A percentile compares a stretch with the other conserved stretches of the same genome.
Evolutionary conservation across 1,140 invertebrate genomes (phyloP).

Genomic region (Heterodera schachtii): DNA sequence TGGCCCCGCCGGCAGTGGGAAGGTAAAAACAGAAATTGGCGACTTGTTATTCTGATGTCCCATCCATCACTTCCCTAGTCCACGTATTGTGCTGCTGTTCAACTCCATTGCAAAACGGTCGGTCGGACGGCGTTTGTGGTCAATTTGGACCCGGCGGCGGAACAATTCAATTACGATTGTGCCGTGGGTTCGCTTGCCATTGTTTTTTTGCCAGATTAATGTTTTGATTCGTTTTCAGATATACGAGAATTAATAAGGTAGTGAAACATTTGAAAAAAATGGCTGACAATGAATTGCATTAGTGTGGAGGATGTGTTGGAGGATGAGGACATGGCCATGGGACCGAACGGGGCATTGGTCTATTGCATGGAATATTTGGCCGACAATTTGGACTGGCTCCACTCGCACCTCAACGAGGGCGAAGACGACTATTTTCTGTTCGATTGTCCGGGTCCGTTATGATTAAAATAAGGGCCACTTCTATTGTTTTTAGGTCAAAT

Average conservation of each 20-base stretch:
- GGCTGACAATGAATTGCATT: neutral
- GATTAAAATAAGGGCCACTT: neutral
- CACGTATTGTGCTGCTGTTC: constrained; percentile 88
- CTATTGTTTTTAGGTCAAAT: constrained; percentile 77
- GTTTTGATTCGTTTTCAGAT: constrained; percentile 70
- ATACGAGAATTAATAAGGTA: constrained; percentile 82
- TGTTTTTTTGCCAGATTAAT: neutral
- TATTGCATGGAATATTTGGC: constrained; percentile 95
- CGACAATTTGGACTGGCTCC: constrained; percentile 87
- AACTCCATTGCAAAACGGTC: constrained; percentile 78
- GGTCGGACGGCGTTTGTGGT: constrained; percentile 81
- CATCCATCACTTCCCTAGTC: constrained; percentile 73
- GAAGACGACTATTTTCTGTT: constrained; percentile 92
- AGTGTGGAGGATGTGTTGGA: constrained; percentile 93
- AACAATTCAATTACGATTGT: constrained; percentile 88
- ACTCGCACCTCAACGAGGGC: constrained; percentile 76
- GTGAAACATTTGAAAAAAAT: neutral
- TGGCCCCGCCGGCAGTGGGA: constrained; percentile 91
- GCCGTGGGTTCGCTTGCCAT: constrained; percentile 69
- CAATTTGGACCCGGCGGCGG: constrained; percentile 96
- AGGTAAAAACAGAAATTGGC: constrained; percentile 71
- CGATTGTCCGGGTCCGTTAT: constrained; percentile 81
- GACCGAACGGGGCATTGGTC: constrained; percentile 93
- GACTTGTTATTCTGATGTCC: constrained; percentile 43
- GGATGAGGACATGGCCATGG: constrained; percentile 88